A percentile compares a stretch with the other conserved stretches of the same genome.
Conservation (phyloP, 1,140 invertebrate species). For the Drosophila ohnishii region DNA sequence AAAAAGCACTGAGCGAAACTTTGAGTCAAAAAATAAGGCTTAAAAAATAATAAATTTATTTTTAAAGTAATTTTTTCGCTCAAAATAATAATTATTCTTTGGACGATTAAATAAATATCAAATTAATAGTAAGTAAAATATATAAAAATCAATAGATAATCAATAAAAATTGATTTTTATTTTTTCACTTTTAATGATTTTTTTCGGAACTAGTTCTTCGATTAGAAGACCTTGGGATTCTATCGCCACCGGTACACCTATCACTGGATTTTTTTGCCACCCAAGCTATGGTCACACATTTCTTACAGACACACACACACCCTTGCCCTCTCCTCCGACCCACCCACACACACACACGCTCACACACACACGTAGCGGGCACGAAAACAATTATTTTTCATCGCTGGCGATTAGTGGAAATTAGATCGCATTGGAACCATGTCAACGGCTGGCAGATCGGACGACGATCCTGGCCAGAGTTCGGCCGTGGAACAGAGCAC, state of each 20-base stretch:
- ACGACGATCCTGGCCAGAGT: conserved; percentile 56
- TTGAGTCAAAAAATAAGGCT: too few species aligned
- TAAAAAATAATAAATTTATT: too few species aligned
- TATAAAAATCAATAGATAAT: too few species aligned
- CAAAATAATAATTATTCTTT: too few species aligned
- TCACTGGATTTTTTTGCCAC: neutral
- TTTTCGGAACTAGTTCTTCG: neutral
- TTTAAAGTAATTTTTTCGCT: too few species aligned
- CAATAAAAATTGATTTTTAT: too few species aligned
- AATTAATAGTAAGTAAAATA: too few species aligned
- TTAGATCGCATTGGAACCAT: conserved; percentile 46
- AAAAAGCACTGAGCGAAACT: too few species aligned
- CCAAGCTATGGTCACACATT: neutral
- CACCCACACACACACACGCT: conserved; percentile 13
- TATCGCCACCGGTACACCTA: neutral
- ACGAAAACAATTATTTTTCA: conserved; percentile 49
- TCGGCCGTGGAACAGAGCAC: conserved; percentile 18
- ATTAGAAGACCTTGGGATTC: neutral
- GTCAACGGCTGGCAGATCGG: conserved; percentile 69
- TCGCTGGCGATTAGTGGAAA: conserved; percentile 25
- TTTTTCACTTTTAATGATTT: too few species aligned
- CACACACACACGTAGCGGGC: conserved; percentile 15
- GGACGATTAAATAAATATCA: too few species aligned
- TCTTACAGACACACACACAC: conserved; percentile 17
- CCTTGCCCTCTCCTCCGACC: conserved; percentile 9